A percentile compares a stretch with the other conserved stretches of the same genome.
Conservation (phyloP, 23 tunicate species). For the Halocynthia roretzi region DNA sequence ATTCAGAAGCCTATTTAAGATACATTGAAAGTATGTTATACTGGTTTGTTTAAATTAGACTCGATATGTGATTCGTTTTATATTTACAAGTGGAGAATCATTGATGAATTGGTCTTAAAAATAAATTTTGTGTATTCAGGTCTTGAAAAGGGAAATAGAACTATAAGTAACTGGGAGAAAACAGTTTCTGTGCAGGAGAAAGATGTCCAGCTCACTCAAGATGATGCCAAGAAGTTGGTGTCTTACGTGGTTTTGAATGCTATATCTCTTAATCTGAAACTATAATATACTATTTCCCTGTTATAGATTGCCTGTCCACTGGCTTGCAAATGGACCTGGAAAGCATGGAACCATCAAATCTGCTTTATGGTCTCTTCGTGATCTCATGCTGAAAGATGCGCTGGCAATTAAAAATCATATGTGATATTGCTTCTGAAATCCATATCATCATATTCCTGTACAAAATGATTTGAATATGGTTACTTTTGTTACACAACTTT, state of each 20-base stretch:
- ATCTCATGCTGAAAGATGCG: conserved; percentile 88
- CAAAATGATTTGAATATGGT: too few species aligned
- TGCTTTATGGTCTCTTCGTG: conserved; percentile 80
- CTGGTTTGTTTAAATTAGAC: background rate
- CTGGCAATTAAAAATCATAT: conserved; percentile 63
- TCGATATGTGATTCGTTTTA: too few species aligned
- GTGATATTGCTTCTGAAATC: too few species aligned
- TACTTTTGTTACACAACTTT: too few species aligned
- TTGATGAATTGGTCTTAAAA: too few species aligned
- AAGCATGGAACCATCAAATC: conserved; percentile 55
- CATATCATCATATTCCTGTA: too few species aligned
- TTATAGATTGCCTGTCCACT: conserved; percentile 71
- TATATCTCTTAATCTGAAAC: background rate
- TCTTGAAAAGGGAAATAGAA: conserved; percentile 62
- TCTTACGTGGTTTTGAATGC: background rate
- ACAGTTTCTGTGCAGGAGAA: conserved; percentile 50
- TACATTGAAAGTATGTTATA: conserved; percentile 68
- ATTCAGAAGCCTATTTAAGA: conserved; percentile 86
- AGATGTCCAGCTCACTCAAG: conserved; percentile 28
- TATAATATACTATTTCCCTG: conserved; percentile 4
- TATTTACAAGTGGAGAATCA: too few species aligned
- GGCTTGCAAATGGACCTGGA: conserved; percentile 82
- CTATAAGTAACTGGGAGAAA: conserved; percentile 68
- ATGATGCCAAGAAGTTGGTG: conserved; percentile 50
- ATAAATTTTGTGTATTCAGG: conserved; percentile 30